A percentile compares a stretch with the other conserved stretches of the same genome.
Evolutionary conservation across 2,888 invertebrate genomes (phyloP).

Genomic region (Trachelus stipa): DNA sequence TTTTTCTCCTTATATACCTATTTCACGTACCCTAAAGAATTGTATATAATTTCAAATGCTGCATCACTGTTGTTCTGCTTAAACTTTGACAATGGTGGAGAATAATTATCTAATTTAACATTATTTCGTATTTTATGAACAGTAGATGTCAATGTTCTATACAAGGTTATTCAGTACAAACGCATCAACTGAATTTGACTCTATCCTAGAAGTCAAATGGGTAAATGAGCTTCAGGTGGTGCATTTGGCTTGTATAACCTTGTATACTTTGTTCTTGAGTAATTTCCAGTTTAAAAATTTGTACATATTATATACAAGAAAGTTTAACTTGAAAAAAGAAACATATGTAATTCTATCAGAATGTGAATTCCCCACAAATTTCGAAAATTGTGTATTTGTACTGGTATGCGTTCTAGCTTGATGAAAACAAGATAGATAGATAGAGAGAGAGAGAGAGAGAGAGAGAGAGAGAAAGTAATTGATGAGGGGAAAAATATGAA

Average conservation of each 20-base stretch:
- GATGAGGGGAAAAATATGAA: background rate
- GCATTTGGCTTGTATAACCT: background rate
- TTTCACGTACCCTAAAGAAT: background rate
- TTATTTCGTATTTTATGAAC: background rate
- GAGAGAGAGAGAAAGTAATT: background rate
- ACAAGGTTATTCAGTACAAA: background rate
- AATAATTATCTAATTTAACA: background rate
- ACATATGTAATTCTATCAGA: background rate
- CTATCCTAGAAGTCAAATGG: no score
- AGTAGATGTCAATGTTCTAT: background rate
- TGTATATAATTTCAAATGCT: background rate
- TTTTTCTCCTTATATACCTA: background rate
- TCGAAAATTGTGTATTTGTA: constrained; percentile 8
- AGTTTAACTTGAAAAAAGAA: background rate
- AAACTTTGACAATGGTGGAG: constrained; percentile 1
- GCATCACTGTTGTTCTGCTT: background rate
- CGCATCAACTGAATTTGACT: background rate
- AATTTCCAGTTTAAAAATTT: constrained; percentile 11
- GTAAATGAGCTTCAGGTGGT: no score
- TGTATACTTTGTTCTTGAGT: background rate
- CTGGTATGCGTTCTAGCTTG: constrained; percentile 10
- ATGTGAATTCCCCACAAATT: constrained; percentile 2
- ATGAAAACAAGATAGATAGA: background rate
- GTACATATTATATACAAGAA: background rate
- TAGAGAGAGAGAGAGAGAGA: no score